Percentiles rank a stretch among this genome's conserved stretches.
Evolutionary conservation across 2,113 vertebrate species (phyloP).

Genomic region (Protobothrops mucrosquamatus): DNA sequence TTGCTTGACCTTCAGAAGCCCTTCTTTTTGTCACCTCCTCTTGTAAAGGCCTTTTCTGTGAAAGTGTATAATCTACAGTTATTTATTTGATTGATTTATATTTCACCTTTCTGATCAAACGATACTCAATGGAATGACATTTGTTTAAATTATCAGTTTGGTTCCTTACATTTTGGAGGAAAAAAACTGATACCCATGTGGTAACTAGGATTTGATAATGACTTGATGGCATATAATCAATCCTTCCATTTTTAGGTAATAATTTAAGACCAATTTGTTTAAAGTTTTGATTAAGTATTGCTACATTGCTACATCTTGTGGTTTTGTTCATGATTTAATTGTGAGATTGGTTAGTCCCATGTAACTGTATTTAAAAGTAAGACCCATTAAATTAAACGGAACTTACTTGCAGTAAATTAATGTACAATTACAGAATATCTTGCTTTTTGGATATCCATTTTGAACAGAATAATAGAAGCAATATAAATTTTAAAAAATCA

Average conservation of each 20-base stretch:
- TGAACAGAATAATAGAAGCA: background rate
- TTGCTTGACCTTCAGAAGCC: background rate
- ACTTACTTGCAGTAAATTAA: background rate
- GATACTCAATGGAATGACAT: background rate
- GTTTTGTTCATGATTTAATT: background rate
- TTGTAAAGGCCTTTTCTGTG: background rate
- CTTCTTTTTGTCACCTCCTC: background rate
- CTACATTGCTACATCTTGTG: background rate
- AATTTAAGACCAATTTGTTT: background rate
- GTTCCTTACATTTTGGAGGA: background rate
- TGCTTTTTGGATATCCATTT: background rate
- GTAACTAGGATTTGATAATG: background rate
- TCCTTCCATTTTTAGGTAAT: background rate
- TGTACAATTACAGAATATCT: background rate
- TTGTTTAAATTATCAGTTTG: background rate
- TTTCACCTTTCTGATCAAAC: background rate
- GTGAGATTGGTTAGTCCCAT: background rate
- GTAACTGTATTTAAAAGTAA: background rate
- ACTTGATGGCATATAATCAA: background rate
- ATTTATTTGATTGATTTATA: background rate
- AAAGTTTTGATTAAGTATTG: background rate
- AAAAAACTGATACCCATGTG: background rate
- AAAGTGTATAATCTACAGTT: background rate
- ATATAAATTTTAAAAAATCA: background rate
- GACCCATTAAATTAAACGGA: background rate